phyloP scores from a whole-genome alignment of 2,113 vertebrate genomes.

The Xiphophorus couchianus region DNA sequence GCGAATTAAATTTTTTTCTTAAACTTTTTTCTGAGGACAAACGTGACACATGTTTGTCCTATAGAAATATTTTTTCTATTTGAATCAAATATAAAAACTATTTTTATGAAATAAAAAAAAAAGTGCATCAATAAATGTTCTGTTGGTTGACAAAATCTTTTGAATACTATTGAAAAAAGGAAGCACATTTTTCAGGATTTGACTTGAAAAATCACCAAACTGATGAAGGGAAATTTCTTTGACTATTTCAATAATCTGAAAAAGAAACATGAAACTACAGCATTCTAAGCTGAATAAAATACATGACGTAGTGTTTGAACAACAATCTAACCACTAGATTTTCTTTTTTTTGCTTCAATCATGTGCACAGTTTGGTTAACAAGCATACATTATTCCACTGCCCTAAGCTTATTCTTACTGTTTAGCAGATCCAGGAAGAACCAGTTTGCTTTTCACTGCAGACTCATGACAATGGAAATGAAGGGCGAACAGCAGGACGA shows the following conservation, averaged over 20 bases:
- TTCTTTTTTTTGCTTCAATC: neutral
- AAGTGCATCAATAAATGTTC: no score
- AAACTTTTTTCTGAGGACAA: neutral
- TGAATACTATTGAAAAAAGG: no score
- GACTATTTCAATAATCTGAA: no score
- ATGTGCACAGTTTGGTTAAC: neutral
- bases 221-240: neutral
- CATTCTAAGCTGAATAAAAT: neutral
- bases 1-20: neutral
- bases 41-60: neutral
- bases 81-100: neutral
- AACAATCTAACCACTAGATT: neutral
- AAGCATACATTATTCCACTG: neutral
- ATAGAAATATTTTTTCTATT: neutral
- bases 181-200: no score
- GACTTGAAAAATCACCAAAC: no score
- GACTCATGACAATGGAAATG: constrained; percentile 90
- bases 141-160: no score
- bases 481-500: constrained; percentile 90
- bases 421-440: constrained; percentile 67
- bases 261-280: no score
- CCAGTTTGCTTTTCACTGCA: constrained; percentile 69
- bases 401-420: neutral
- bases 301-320: neutral
- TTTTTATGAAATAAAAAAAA: neutral